Evolutionary conservation across 1,140 invertebrate genomes (phyloP), one percentile per base, ranked within the genome.

Genomic region (Heliothis virescens): DNA sequence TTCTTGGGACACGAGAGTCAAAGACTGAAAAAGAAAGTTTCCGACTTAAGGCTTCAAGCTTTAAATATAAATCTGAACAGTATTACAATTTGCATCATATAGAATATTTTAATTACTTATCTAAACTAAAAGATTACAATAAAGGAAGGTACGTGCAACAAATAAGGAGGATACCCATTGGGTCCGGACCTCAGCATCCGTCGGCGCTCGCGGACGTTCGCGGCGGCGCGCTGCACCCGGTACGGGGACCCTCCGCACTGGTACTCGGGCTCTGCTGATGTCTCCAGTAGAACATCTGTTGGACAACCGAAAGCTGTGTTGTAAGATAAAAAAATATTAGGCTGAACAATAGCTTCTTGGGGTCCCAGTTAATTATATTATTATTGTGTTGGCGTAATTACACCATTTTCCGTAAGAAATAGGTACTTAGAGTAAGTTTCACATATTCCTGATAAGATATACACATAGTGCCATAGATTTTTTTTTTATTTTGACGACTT

Each of bases 131-230:
- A 18, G 52, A 11, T 21, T 15, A 15, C 13, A 52, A 52, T 29
- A 18, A 3, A 72, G 16, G 1, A 74, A 76, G 50, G 15, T 18
- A 34, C 71, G 63, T 79, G 80, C 83, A 88, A 83, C 71, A 83
- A 83, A 67, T 65, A 80, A 84, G 74, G 48, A 69, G 71, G 91
- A 85, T 96, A 97, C 96, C 96, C 96, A 96, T 96, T 96, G 95
- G 96, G 96, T 95, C 96, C 96, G 96, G 97, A 98, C 98, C 98
- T 98, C 96, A 99, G 97, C 98, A 99, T 99, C 88, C 99, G 96
- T 95, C 98, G 98, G 86, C 98, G 96, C 95, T 99, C 99, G 55
- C 99, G 96, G 69, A 99, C 97, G 94, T 98, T 99, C 52, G 98
- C 98, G 2, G 98, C 98, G 84, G 98, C 98, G 79, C 98, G 95